Conservation (phyloP, 2,888 invertebrate genomes). For the Drosophila koepferae region DNA sequence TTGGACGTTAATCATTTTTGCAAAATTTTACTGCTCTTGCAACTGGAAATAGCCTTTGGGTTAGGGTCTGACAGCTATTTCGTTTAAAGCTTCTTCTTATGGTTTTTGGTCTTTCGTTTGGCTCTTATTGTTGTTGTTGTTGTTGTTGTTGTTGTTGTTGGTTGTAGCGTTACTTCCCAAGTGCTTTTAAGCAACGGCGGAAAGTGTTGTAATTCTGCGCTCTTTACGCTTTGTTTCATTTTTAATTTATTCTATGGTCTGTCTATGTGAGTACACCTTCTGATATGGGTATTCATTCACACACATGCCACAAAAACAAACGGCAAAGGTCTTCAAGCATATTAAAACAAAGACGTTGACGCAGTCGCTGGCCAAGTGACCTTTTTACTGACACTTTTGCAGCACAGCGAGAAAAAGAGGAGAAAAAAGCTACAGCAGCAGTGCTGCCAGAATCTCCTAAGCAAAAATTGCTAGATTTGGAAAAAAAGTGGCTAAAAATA, state of each 20-base stretch:
- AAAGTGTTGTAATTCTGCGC: slow-evolving; percentile 76
- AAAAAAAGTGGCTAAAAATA: too few relatives aligned
- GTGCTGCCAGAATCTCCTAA: too few relatives aligned
- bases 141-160: slow-evolving; percentile 4
- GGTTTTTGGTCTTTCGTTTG: slow-evolving; percentile 9
- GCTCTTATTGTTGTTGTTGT: slow-evolving; percentile 2
- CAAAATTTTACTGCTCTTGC: slow-evolving; percentile 6
- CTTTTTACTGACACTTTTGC: slow-evolving; percentile 79
- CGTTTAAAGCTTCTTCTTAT: slow-evolving; percentile 23
- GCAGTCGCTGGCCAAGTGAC: slow-evolving; percentile 74
- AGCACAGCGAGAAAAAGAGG: slow-evolving; percentile 40
- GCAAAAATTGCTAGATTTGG: too few relatives aligned
- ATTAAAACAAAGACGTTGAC: slow-evolving; percentile 69
- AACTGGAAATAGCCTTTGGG: slow-evolving; percentile 1
- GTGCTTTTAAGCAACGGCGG: slow-evolving; percentile 75
- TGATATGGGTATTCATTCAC: slow-evolving; percentile 52
- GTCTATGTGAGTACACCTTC: slow-evolving; percentile 62
- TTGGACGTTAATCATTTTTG: slow-evolving; percentile 27
- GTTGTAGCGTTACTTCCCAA: slow-evolving; percentile 50
- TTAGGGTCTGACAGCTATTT: slow-evolving; percentile 14
- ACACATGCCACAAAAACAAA: slow-evolving; percentile 52
- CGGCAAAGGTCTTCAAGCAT: slow-evolving; percentile 72
- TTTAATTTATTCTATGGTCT: slow-evolving; percentile 80
- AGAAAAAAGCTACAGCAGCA: slow-evolving; percentile 20
- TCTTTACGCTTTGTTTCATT: slow-evolving; percentile 81